Evolutionary conservation across 64 coral and sea anemone species (phyloP), one percentile per base, ranked within the genome.

Genomic region (Porites lutea): DNA sequence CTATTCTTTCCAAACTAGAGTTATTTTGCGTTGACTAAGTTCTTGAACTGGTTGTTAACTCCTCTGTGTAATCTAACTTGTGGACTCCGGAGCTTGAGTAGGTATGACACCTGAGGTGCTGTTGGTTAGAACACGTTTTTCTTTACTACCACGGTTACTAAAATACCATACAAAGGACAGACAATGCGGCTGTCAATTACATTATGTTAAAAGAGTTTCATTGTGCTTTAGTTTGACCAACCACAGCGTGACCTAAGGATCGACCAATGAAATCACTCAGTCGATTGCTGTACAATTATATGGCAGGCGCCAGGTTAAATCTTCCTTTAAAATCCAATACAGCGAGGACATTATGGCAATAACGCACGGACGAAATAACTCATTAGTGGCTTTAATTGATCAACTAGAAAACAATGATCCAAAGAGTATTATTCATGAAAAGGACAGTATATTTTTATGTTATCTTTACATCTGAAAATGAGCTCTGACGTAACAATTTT

Each of bases 151-250:
- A 68, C 47, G 81, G 81, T 70, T 22, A 84, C 81, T 84, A 84
- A 45, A 84, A 69, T 69, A 84, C 81, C 81, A 84, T 52, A 84
- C 62, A 84, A 84, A 68, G 62, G 21, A 27, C 48, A 84, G 62
- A 84, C 81, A 84, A 84, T 84, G 16, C 48, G 64, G 12, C 61
- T 84, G 81, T 84, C 81, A 84, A 84, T 84, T 84, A 84, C 81
- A 84, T 84, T 84, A 65, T 84, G 81, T 68, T 84, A 84, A 76
- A 84, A 69, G 81, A 37, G 81, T 84, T 84, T 84, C 62, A 84
- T 84, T 84, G 81, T 84, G 47, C 13, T 67, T 68, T 44, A 0
- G 21, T 69, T 84, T 50, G 61, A 84, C 81, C 81, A 84, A 65
- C 48, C 81, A 84, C 61, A 22, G 63, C 63, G 81, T 43, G 13